A percentile compares a stretch with the other conserved stretches of the same genome.
Evolutionary conservation across 2,888 invertebrate genomes (phyloP).

Genomic region (Chloroclysta siterata): DNA sequence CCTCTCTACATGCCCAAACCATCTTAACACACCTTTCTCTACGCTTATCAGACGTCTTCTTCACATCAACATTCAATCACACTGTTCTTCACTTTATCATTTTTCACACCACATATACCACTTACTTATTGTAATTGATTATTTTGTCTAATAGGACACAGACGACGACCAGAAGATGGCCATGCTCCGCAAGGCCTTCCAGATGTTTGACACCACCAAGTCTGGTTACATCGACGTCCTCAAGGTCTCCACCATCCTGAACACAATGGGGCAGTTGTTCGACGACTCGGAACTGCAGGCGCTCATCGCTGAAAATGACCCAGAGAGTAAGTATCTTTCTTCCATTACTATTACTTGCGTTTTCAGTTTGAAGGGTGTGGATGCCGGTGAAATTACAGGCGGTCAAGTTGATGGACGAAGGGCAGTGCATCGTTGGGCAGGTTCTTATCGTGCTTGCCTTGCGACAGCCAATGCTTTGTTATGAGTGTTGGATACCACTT

Average conservation of each 20-base stretch:
- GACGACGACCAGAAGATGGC: slow-evolving; percentile 93
- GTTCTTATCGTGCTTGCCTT: no score
- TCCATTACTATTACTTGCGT: background rate
- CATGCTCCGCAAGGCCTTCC: slow-evolving; percentile 97
- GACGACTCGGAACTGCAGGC: slow-evolving; percentile 95
- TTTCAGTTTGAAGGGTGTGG: background rate
- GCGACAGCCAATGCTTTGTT: no score
- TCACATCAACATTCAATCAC: no score
- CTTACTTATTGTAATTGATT: background rate
- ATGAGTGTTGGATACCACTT: no score
- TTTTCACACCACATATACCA: no score
- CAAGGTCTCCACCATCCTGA: slow-evolving; percentile 96
- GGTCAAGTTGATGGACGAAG: no score
- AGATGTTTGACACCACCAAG: slow-evolving; percentile 98
- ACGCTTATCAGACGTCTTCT: no score
- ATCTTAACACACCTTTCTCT: no score
- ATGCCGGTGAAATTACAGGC: no score
- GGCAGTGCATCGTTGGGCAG: no score
- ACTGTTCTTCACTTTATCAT: no score
- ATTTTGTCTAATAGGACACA: slow-evolving; percentile 63
- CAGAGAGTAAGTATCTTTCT: slow-evolving; percentile 86
- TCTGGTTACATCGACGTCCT: slow-evolving; percentile 95
- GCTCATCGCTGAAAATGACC: slow-evolving; percentile 95
- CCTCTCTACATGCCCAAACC: no score
- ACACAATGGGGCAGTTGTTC: slow-evolving; percentile 97